These are phyloP conservation scores for Malacoraja senta DNA, from an alignment of 2,797 vertebrate species.

Conservation along the genomic window DNA sequence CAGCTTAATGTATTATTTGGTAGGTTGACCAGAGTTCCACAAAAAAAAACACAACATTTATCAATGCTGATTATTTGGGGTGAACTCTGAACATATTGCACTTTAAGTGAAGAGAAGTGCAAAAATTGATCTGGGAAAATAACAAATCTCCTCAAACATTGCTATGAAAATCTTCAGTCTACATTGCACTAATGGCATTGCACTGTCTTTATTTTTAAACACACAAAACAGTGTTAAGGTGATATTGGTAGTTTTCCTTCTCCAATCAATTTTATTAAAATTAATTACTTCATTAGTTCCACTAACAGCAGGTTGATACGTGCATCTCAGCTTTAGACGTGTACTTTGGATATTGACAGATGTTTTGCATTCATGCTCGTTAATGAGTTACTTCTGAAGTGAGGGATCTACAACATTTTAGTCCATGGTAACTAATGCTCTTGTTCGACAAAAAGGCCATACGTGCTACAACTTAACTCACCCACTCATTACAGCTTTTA, in stretches of 20 bases:
- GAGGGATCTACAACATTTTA: neutral
- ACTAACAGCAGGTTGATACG: neutral
- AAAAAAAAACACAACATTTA: neutral
- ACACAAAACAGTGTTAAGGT: neutral
- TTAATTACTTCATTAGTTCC: neutral
- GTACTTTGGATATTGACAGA: neutral
- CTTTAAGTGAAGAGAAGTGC: neutral
- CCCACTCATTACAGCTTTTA: neutral
- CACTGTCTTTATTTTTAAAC: neutral
- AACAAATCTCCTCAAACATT: neutral
- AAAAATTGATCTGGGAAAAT: neutral
- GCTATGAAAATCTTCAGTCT: neutral
- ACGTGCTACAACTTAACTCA: neutral
- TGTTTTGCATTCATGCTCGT: neutral
- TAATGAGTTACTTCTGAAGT: slow-evolving; percentile 18
- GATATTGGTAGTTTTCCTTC: neutral
- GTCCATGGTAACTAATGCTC: neutral
- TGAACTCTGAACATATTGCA: neutral
- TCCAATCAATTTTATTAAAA: neutral
- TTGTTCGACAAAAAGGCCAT: neutral
- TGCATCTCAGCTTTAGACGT: no score
- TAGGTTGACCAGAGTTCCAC: neutral
- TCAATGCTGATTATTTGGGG: neutral
- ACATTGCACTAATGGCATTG: neutral
- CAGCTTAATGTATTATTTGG: neutral